These are phyloP conservation scores for Pinna nobilis DNA, from an alignment of 1,140 invertebrate genomes.

Conservation along the genomic window DNA sequence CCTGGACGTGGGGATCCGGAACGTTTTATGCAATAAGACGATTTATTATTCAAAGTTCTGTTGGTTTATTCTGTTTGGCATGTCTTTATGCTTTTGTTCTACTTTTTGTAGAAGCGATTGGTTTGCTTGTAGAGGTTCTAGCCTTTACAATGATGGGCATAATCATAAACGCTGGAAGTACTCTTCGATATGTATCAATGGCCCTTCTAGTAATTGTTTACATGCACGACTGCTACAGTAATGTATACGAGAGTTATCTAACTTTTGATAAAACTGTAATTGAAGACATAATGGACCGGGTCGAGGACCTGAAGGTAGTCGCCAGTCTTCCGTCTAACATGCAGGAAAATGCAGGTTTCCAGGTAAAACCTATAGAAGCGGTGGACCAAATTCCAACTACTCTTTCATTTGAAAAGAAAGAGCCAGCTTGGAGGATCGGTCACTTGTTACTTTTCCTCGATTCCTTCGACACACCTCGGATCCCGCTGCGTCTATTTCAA, in stretches of 20 bases:
- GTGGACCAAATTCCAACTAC: slow-evolving; percentile 58
- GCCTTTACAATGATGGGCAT: slow-evolving; percentile 74
- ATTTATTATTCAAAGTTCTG: slow-evolving; percentile 51
- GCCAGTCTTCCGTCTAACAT: slow-evolving; percentile 68
- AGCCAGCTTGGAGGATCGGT: slow-evolving; percentile 67
- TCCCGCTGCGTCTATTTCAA: slow-evolving; percentile 69
- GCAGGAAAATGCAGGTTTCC: slow-evolving; percentile 70
- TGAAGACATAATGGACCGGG: slow-evolving; percentile 69
- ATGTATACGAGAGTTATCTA: slow-evolving; percentile 72
- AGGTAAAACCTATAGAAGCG: slow-evolving; percentile 62
- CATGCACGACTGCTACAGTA: slow-evolving; percentile 73
- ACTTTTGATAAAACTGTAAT: slow-evolving; percentile 70
- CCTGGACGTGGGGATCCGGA: slow-evolving; percentile 48
- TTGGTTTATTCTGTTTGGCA: slow-evolving; percentile 60
- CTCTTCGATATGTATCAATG: slow-evolving; percentile 71
- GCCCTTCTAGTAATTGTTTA: slow-evolving; percentile 70
- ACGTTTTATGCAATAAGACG: slow-evolving; percentile 45
- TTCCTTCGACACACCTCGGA: slow-evolving; percentile 70
- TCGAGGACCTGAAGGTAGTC: slow-evolving; percentile 69
- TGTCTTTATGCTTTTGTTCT: slow-evolving; percentile 64
- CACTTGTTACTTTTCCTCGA: slow-evolving; percentile 71
- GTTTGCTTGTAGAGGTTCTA: slow-evolving; percentile 67
- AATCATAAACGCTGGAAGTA: slow-evolving; percentile 71
- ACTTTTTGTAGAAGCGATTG: slow-evolving; percentile 65
- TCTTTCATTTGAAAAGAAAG: slow-evolving; percentile 60